Base-by-base conservation (phyloP, 2,888 invertebrate genomes). In the Autographa pulchrina region DNA sequence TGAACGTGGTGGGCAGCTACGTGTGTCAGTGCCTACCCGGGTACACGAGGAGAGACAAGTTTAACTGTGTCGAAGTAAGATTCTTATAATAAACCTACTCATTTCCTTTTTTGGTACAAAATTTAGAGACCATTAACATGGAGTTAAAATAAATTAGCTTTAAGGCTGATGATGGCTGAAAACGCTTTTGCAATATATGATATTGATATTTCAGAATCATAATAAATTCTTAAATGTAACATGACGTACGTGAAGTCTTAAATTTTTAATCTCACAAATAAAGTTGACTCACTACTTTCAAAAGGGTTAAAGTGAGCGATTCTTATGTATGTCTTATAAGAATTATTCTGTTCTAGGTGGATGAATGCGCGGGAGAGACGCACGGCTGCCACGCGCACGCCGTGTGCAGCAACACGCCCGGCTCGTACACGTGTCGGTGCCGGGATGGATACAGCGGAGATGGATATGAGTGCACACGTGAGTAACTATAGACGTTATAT, bases 11-110 rank as follows among this genome's bases (percentile, higher is more conserved):
- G 68, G 98, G 98, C 72, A 97, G 97, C 79, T 98, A 98, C 93
- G 96, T 97, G 79, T 99, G 98, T 94, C 97, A 98, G 93, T 99
- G 98, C 93, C 96, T 97, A 84, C 96, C 97, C 31, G 98, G 98
- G 8, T 98, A 98, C 92, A 96, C 97, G 75, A 96, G 97, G 80
- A 95, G 97, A 78, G 98, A 98, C 94, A 97, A 97, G 90, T 98
- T 97, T 92, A 98, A 98, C 88, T 98, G 98, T 90, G 96, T 97
- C 75, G 98, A 98, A 95, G 95, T 95, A 83, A 82, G 64, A 59
- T 3, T 0, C 14, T 13, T 38, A 25, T 16, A 20, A 20, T 14
- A 20, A 13, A 31, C 1, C 8, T 25, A 11, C n/a, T 52, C 52
- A 16, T 68, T 25, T 68, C 20, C 18, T 7, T 14, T 48, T 7